Evolutionary conservation across 2,797 vertebrate species (phyloP), one percentile per base, ranked within the genome.

Genomic region (Pseudotriccus pelzelni): DNA sequence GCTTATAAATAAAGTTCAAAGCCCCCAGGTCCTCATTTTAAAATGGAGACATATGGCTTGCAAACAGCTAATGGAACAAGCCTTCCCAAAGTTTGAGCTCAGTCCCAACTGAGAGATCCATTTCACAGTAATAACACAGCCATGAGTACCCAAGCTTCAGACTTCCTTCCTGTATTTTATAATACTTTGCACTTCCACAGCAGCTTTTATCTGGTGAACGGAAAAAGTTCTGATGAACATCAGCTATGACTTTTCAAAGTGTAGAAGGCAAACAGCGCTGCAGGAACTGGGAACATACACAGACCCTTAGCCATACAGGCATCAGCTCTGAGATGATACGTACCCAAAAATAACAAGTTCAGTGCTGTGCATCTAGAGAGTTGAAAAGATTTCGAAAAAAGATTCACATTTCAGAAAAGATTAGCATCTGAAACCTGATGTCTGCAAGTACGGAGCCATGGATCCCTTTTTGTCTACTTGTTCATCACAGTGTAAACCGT

Each of bases 1-100:
- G 67, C 58, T 90, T 95, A 93, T 91, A 97, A 97, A 96, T 91
- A 91, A 91, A 94, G 83, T 90, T 96, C 90, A 94, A 94, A 95
- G 85, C 83, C 77, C 56, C 69, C 55, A 90, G 85, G 76, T 92
- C 72, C 84, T 89, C 77, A 62, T 83, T 89, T 90, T 83, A 77
- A 91, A 95, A 96, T 44, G 37, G 77, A 96, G 91, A 93, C 87
- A 74, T 58, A 90, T 68, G 87, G 83, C 74, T 94, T 87, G 85
- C 87, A 90, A 96, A 79, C 24, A 86, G 81, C 80, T 79, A 90
- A 94, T 58, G 64, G 87, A 95, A 93, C 87, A 84, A 93, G 64
- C 67, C 72, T 87, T 77, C 85, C 32, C 74, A 53, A 93, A 84
- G 73, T 73, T 84, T 64, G 52, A 90, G 86, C 39, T 94, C 91